Base-by-base conservation (phyloP, 2,888 invertebrate genomes). In the Idaea straminata region DNA sequence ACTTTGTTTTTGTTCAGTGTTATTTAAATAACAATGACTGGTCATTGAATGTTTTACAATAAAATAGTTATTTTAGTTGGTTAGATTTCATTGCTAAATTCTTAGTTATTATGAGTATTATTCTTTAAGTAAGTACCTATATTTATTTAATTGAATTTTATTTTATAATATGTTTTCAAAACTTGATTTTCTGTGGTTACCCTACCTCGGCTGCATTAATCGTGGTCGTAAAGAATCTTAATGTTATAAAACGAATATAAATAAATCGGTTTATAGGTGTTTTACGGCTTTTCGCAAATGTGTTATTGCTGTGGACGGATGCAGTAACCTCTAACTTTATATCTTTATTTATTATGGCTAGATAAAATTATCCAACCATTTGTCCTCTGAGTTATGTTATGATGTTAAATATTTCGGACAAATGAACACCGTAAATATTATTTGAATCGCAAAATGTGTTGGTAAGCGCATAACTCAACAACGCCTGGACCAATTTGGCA, bases 181-280 rank as follows among this genome's bases (percentile, higher is more conserved):
- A 69, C 72, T 76, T 76, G 74, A 47, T 47, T 47, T 47, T 75
- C 75, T 81, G 79, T 82, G 77, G 83, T 77, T 79, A 79, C 78
- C 79, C 77, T 81, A 82, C 81, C 78, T 77, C 78, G 77, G 78
- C 80, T 82, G 81, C 83, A 84, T 85, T 86, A 85, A 86, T 85
- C 82, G 81, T 76, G 77, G 82, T 83, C 85, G 83, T 87, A 86
- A 86, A 86, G 82, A 47, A 47, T 47, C 85, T 83, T 84, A 85
- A 86, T 83, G 83, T 84, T 86, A 84, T 87, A 85, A 86, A 87
- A 86, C 77, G 84, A 84, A 85, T 85, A 85, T 85, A 87, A 85
- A 87, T 86, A 86, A 83, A 86, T 85, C 83, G 84, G 80, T 85
- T 86, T 85, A 86, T 82, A 79, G 77, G 79, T 75, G 79, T 82